These are phyloP conservation scores for Panorpa germanica DNA, from an alignment of 2,888 invertebrate species.

Conservation along the genomic window DNA sequence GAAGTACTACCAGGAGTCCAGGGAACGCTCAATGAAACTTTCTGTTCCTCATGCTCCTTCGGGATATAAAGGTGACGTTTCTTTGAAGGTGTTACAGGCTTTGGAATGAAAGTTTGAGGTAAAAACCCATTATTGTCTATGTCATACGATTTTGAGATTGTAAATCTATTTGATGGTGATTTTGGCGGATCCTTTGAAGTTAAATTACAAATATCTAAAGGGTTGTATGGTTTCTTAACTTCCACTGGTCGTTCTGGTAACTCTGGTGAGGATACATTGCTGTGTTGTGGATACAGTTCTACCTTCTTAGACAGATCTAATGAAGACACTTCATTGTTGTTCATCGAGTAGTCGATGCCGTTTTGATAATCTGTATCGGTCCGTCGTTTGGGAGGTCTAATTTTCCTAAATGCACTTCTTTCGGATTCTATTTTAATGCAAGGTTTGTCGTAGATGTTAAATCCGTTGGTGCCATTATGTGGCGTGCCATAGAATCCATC, in stretches of 20 bases:
- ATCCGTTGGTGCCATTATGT: constrained; percentile 6
- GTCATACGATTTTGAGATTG: neutral
- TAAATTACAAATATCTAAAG: constrained; percentile 40
- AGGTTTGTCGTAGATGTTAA: constrained; percentile 2
- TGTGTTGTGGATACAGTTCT: too few relatives aligned
- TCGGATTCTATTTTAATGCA: constrained; percentile 8
- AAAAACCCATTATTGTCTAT: neutral
- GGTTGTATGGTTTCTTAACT: constrained; percentile 31
- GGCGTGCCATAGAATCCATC: constrained; percentile 9
- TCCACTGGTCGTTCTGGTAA: constrained; percentile 18
- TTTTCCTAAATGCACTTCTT: constrained; percentile 6
- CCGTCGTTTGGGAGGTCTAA: constrained; percentile 3
- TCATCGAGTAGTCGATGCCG: constrained; percentile 23
- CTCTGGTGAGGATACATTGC: constrained; percentile 6
- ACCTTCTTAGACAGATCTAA: constrained; percentile 14
- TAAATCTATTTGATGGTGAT: constrained; percentile 21
- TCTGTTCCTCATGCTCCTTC: too few relatives aligned
- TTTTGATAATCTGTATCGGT: constrained; percentile 19
- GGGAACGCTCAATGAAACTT: too few relatives aligned
- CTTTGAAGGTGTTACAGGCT: constrained; percentile 23
- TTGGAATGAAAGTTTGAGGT: constrained; percentile 12
- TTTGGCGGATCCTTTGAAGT: constrained; percentile 39
- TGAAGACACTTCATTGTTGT: constrained; percentile 15
- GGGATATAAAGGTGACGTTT: constrained; percentile 24
- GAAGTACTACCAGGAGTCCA: constrained; percentile 13